Conservation (phyloP, 2,113 vertebrate species). For the Atlantisia rogersi region DNA sequence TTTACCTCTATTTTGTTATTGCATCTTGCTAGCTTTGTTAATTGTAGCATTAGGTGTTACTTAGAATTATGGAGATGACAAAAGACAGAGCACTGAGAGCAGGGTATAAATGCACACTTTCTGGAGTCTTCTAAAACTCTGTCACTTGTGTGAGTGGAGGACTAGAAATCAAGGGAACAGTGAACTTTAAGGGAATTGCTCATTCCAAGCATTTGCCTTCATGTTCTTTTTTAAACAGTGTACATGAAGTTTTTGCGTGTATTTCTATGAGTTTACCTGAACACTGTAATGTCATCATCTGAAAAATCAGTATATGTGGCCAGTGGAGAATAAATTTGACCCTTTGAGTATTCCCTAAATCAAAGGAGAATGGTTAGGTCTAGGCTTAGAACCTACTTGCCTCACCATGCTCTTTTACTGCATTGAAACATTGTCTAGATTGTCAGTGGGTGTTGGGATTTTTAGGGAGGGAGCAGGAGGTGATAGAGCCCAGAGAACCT, state of each 20-base stretch:
- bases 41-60: not conserved
- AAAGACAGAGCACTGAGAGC: not conserved
- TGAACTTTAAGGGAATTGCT: not conserved
- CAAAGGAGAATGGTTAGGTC: not conserved
- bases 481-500: slow-evolving; percentile 2
- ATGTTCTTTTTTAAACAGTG: not conserved
- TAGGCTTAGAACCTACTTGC: not conserved
- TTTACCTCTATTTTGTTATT: not conserved
- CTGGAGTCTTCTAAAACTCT: not conserved
- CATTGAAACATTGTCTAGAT: not conserved
- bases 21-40: not conserved
- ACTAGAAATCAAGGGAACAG: not conserved
- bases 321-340: not conserved
- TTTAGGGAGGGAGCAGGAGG: not conserved
- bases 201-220: not conserved
- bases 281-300: not conserved
- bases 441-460: not conserved
- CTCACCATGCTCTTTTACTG: not conserved
- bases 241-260: not conserved
- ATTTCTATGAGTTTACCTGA: not conserved
- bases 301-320: not conserved
- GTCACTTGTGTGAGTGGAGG: not conserved
- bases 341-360: not conserved
- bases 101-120: not conserved
- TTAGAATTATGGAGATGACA: not conserved